Conservation (phyloP, 2,113 vertebrate genomes). For the Caretta caretta region DNA sequence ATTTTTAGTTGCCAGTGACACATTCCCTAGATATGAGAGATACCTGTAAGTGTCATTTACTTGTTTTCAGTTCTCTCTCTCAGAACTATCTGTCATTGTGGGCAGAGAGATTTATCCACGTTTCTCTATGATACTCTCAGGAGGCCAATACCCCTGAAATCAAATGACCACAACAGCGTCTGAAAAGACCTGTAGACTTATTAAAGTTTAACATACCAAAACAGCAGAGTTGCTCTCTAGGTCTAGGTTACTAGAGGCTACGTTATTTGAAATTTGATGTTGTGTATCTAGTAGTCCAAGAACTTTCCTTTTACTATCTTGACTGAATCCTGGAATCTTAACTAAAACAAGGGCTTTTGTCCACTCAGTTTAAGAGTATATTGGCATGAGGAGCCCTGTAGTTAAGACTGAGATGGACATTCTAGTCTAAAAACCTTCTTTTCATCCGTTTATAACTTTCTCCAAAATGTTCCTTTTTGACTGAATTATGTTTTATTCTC, state of each 20-base stretch:
- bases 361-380: background rate
- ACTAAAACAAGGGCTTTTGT: background rate
- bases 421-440: background rate
- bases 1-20: background rate
- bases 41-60: background rate
- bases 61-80: background rate
- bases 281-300: background rate
- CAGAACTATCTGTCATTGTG: background rate
- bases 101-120: background rate
- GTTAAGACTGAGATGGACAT: background rate
- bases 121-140: background rate
- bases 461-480: background rate
- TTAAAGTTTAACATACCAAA: slow-evolving; percentile 1
- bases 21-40: background rate
- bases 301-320: background rate
- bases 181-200: background rate
- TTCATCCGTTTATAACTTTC: background rate
- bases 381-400: background rate
- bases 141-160: background rate
- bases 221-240: background rate
- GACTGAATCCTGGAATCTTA: background rate
- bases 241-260: background rate
- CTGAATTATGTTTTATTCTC: background rate
- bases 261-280: background rate
- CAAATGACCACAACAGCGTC: background rate